A percentile compares a stretch with the other conserved stretches of the same genome.
Evolutionary conservation across 2,888 invertebrate species (phyloP).

Genomic region (Eilema sororculum): DNA sequence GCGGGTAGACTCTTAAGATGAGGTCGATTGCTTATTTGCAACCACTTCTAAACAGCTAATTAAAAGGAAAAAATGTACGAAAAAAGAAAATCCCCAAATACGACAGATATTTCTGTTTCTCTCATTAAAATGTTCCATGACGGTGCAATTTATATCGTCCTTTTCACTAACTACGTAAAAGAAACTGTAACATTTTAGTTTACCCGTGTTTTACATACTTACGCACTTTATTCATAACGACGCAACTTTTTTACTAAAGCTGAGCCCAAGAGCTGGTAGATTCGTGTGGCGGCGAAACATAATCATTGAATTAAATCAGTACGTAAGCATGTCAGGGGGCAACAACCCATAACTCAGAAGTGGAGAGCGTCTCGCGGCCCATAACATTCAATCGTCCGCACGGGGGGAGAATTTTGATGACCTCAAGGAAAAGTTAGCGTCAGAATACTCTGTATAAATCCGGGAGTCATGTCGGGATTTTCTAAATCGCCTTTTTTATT

Average conservation of each 20-base stretch:
- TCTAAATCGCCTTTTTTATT: slow-evolving; percentile 84
- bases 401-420: slow-evolving; percentile 85
- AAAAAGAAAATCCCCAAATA: not conserved
- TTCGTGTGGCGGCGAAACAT: slow-evolving; percentile 48
- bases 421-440: slow-evolving; percentile 82
- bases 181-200: slow-evolving; percentile 29
- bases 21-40: not conserved
- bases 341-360: slow-evolving; percentile 80
- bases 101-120: slow-evolving; percentile 35
- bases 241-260: slow-evolving; percentile 44
- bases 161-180: slow-evolving; percentile 20
- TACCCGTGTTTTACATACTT: slow-evolving; percentile 33
- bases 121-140: slow-evolving; percentile 23
- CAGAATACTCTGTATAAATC: slow-evolving; percentile 84
- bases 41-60: not conserved
- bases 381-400: slow-evolving; percentile 85
- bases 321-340: slow-evolving; percentile 75
- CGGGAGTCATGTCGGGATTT: slow-evolving; percentile 84
- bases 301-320: slow-evolving; percentile 78
- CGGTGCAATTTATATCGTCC: slow-evolving; percentile 22
- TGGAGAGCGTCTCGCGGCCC: slow-evolving; percentile 81
- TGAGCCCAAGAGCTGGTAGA: slow-evolving; percentile 28
- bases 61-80: not conserved
- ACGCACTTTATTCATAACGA: slow-evolving; percentile 44
- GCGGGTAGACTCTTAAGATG: no score